These are phyloP conservation scores for Perca fluviatilis DNA, from an alignment of 2,113 vertebrate genomes.

Conservation along the genomic window DNA sequence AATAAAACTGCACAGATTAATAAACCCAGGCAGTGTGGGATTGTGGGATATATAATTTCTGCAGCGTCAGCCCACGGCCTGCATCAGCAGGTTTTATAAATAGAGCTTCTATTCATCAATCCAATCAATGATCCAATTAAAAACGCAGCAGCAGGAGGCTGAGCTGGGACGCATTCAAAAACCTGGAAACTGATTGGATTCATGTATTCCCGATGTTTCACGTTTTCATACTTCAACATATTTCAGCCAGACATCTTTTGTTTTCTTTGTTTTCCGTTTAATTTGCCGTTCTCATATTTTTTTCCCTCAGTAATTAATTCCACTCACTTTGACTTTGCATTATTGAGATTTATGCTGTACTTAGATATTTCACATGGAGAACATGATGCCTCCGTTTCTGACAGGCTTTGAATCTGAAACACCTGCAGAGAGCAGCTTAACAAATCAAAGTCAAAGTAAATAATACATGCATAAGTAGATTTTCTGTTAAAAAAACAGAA, in stretches of 20 bases:
- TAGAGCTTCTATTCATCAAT: slow-evolving; percentile 37
- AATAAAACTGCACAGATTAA: not conserved
- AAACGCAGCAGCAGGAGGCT: slow-evolving; percentile 18
- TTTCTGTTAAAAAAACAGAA: not conserved
- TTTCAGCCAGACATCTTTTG: not conserved
- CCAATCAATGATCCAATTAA: slow-evolving; percentile 50
- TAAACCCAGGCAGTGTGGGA: not conserved
- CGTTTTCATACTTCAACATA: not conserved
- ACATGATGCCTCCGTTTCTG: not conserved
- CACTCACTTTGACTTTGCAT: no score
- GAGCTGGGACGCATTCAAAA: not conserved
- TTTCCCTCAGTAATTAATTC: not conserved
- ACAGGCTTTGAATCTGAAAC: not conserved
- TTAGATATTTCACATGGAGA: not conserved
- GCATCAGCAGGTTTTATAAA: slow-evolving; percentile 42
- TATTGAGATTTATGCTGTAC: no score
- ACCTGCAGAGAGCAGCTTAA: not conserved
- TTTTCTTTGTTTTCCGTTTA: not conserved
- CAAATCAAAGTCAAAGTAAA: not conserved
- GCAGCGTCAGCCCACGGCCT: slow-evolving; percentile 5
- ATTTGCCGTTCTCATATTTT: not conserved
- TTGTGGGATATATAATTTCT: not conserved
- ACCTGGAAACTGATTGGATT: not conserved
- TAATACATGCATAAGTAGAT: not conserved
- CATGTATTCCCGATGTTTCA: not conserved